These are phyloP conservation scores for Brachypodius melanocephalos DNA, from an alignment of 2,113 vertebrate genomes.

Conservation along the genomic window DNA sequence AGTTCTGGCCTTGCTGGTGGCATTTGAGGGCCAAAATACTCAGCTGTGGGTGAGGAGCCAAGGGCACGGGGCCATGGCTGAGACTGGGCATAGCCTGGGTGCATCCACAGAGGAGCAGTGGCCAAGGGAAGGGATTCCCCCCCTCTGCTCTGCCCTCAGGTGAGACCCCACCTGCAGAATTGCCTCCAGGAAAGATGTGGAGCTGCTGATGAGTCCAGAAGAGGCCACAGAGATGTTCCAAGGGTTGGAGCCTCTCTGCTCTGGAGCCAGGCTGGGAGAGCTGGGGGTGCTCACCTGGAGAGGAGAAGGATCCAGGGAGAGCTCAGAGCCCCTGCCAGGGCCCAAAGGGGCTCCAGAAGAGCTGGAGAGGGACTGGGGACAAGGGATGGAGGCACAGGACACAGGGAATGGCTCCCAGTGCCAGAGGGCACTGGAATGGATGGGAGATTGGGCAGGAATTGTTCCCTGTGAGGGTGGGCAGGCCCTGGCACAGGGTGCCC, in stretches of 20 bases:
- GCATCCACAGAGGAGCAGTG: background rate
- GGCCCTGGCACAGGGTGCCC: background rate
- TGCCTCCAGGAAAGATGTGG: background rate
- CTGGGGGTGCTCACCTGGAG: background rate
- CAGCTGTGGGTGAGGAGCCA: rapidly evolving
- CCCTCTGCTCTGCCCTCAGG: background rate
- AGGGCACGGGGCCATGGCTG: rapidly evolving
- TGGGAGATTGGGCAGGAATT: background rate
- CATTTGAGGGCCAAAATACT: background rate
- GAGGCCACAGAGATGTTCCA: rapidly evolving
- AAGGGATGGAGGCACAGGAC: background rate
- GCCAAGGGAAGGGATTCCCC: background rate
- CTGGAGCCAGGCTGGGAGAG: background rate
- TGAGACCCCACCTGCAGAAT: background rate
- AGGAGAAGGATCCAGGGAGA: background rate
- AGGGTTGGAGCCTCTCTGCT: background rate
- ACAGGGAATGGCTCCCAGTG: background rate
- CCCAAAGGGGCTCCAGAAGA: background rate
- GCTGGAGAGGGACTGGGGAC: background rate
- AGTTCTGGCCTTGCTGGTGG: background rate
- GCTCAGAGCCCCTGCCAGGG: background rate
- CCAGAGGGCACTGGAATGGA: background rate
- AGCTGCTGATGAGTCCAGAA: background rate
- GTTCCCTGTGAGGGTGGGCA: background rate
- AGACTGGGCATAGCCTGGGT: background rate